Evolutionary conservation across 2,888 invertebrate species (phyloP).

Genomic region (Sabatieria punctata): DNA sequence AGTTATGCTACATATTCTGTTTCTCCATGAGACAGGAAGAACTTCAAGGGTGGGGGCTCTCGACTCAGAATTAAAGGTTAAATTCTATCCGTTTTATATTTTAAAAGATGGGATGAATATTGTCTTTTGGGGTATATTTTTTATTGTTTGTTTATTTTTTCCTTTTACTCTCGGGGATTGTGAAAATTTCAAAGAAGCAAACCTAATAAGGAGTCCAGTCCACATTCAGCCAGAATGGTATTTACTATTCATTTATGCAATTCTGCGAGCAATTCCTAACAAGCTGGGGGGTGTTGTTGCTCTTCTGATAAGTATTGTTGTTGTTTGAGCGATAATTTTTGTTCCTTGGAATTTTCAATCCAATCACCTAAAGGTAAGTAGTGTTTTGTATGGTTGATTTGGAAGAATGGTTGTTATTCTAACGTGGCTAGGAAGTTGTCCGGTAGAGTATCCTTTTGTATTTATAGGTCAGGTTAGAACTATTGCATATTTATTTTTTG

Average conservation of each 20-base stretch:
- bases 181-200: constrained; percentile 55
- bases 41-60: constrained; percentile 12
- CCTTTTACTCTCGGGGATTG: constrained; percentile 41
- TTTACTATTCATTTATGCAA: constrained; percentile 62
- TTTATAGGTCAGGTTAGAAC: constrained; percentile 15
- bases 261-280: constrained; percentile 59
- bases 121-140: constrained; percentile 41
- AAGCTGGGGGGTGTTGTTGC: constrained; percentile 58
- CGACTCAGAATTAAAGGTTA: constrained; percentile 13
- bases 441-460: constrained; percentile 7
- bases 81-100: constrained; percentile 19
- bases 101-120: constrained; percentile 30
- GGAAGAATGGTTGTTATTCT: constrained; percentile 4
- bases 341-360: too few species aligned
- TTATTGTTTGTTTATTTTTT: constrained; percentile 41
- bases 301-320: constrained; percentile 47
- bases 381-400: neutral
- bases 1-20: constrained; percentile 22
- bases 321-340: too few species aligned
- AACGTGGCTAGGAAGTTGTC: neutral
- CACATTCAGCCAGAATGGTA: constrained; percentile 72
- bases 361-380: too few species aligned
- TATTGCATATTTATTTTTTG: constrained; percentile 16
- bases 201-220: constrained; percentile 49
- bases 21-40: constrained; percentile 28